Evolutionary conservation across 2,888 invertebrate species (phyloP), one percentile per base, ranked within the genome.

Genomic region (Lasioglossum malachurum): DNA sequence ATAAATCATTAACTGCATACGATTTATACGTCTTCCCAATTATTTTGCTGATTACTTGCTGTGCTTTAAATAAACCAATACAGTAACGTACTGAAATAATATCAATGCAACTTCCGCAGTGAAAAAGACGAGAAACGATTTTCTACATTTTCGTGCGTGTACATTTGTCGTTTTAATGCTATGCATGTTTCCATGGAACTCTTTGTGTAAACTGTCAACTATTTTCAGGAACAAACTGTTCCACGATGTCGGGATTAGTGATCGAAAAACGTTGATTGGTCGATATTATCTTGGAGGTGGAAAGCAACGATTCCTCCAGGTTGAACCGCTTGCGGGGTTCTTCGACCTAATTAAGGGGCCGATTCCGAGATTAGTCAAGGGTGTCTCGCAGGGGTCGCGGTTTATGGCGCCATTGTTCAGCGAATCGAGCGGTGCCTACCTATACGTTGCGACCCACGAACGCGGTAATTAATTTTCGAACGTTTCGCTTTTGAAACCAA

Each of bases 321-420:
- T 64, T 31, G 64, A 64, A 64, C 64, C 64, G 64, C 64, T 64
- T 64, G 64, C 64, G 64, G 64, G 31, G 64, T 64, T 64, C 64
- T 64, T 64, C 64, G 64, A 64, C 64, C 64, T 64, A 64, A 64
- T 64, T 64, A 64, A 64, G 64, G 64, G 64, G 31, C 64, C 16
- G 64, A 64, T 64, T 64, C 64, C 19, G 64, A 64, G 64, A 64
- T 64, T 64, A 64, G 64, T 64, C 64, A 64, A 31, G 64, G 64
- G 64, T 64, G 64, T 64, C 64, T 64, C 64, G 64, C 64, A 64
- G 64, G 64, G 64, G 64, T 64, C 64, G 64, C 64, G 64, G 64
- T 64, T 64, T 64, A 64, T 64, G 64, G 64, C 64, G 31, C 64
- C 64, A 64, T 64, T 64, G 64, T 64, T 64, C 64, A 31, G 64